A percentile compares a stretch with the other conserved stretches of the same genome.
Evolutionary conservation across 1,140 invertebrate species (phyloP).

Genomic region (Aphaenogaster ashmeadi): DNA sequence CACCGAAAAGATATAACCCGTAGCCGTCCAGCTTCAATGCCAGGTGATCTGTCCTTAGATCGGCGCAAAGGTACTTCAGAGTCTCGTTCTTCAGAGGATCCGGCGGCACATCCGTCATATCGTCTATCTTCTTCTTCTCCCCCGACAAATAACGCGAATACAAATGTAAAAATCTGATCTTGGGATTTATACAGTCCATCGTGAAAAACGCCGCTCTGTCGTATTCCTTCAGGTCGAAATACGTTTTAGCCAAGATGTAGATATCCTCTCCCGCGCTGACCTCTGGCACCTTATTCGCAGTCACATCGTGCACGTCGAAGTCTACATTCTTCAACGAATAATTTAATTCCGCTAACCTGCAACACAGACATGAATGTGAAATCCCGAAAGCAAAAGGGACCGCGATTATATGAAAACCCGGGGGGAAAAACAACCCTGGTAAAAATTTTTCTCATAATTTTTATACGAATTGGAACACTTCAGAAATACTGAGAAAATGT

Average conservation of each 20-base stretch:
- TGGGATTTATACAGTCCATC: conserved; percentile 90
- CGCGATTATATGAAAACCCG: background rate
- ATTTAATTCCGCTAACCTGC: conserved; percentile 93
- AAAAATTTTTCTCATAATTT: no score
- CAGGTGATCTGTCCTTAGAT: conserved; percentile 89
- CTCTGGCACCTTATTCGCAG: conserved; percentile 82
- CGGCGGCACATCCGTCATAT: conserved; percentile 92
- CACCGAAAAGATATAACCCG: conserved; percentile 96
- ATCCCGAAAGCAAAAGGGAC: background rate
- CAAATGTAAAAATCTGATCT: conserved; percentile 93
- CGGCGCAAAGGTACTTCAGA: conserved; percentile 88
- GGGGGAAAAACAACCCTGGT: no score
- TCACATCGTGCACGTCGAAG: conserved; percentile 84
- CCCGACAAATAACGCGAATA: conserved; percentile 96
- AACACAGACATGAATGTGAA: conserved; percentile 39
- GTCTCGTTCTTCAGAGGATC: conserved; percentile 89
- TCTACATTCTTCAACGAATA: conserved; percentile 91
- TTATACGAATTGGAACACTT: no score
- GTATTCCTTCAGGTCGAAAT: conserved; percentile 97
- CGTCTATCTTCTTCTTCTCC: conserved; percentile 96
- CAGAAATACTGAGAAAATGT: no score
- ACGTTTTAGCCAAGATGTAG: conserved; percentile 94
- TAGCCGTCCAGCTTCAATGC: conserved; percentile 94
- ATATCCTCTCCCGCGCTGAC: conserved; percentile 89
- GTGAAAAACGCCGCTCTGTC: conserved; percentile 95